Evolutionary conservation across 2,888 invertebrate genomes (phyloP).

Genomic region (Marronus borbonicus): DNA sequence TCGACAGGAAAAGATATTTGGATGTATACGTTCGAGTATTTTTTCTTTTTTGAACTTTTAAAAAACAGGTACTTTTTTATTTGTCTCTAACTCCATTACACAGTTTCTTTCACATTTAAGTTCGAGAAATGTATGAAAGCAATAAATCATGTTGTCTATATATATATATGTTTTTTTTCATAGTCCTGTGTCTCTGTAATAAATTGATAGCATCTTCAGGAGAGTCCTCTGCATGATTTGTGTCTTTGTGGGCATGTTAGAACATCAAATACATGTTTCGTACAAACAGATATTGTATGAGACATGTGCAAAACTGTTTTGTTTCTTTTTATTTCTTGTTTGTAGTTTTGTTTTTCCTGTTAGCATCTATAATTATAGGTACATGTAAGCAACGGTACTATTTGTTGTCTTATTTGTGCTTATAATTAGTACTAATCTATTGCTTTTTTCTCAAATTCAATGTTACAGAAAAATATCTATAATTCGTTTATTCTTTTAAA

Average conservation of each 20-base stretch:
- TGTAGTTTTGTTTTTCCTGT: background rate
- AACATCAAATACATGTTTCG: background rate
- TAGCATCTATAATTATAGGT: background rate
- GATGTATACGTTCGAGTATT: background rate
- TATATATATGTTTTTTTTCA: constrained; percentile 11
- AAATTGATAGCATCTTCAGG: constrained; percentile 52
- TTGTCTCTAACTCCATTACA: constrained; percentile 38
- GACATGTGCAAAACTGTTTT: background rate
- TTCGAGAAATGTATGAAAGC: constrained; percentile 13
- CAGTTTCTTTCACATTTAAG: constrained; percentile 22
- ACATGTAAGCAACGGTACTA: background rate
- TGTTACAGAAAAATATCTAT: background rate
- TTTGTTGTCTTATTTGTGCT: too few relatives aligned
- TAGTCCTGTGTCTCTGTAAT: constrained; percentile 35
- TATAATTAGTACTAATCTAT: too few relatives aligned
- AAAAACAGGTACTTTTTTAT: background rate
- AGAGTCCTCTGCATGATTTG: constrained; percentile 46
- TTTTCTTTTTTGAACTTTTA: background rate
- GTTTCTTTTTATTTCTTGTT: constrained; percentile 2
- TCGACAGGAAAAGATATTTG: background rate
- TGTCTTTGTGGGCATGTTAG: constrained; percentile 34
- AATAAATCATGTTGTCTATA: background rate
- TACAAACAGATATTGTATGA: background rate
- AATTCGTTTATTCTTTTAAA: background rate
- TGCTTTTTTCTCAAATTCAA: too few relatives aligned